These are phyloP conservation scores for Anastrepha ludens DNA, from an alignment of 1,140 invertebrate genomes.

Conservation along the genomic window DNA sequence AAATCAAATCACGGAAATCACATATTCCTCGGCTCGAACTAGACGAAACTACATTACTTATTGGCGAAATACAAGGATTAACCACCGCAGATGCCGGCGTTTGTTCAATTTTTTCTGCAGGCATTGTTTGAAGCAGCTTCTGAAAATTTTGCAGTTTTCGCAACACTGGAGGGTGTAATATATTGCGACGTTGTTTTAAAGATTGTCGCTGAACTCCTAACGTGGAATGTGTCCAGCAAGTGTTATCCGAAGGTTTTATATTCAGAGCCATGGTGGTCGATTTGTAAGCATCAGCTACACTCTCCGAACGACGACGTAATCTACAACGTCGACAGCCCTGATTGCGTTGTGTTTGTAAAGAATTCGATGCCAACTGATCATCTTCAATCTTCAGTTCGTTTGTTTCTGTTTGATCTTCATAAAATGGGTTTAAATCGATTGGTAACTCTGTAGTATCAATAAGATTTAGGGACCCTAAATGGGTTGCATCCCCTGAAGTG, in stretches of 20 bases:
- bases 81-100: not conserved
- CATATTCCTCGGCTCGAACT: constrained; percentile 50
- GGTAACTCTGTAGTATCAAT: constrained; percentile 14
- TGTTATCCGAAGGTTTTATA: constrained; percentile 51
- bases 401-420: constrained; percentile 55
- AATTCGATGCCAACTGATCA: not conserved
- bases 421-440: constrained; percentile 58
- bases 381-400: not conserved
- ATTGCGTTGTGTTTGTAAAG: not conserved
- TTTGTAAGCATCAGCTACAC: constrained; percentile 63
- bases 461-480: not conserved
- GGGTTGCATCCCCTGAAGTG: constrained; percentile 63
- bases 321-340: constrained; percentile 62
- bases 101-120: not conserved
- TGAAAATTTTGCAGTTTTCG: constrained; percentile 55
- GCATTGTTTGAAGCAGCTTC: constrained; percentile 52
- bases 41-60: constrained; percentile 4
- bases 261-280: constrained; percentile 48
- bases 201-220: constrained; percentile 61
- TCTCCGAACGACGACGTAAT: constrained; percentile 65
- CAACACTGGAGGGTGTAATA: constrained; percentile 28
- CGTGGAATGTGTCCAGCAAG: constrained; percentile 58
- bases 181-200: constrained; percentile 54
- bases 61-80: constrained; percentile 45
- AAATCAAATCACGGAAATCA: constrained; percentile 66